Evolutionary conservation across 1,140 invertebrate species (phyloP), one percentile per base, ranked within the genome.

Genomic region (Druon quercuslanigerum): DNA sequence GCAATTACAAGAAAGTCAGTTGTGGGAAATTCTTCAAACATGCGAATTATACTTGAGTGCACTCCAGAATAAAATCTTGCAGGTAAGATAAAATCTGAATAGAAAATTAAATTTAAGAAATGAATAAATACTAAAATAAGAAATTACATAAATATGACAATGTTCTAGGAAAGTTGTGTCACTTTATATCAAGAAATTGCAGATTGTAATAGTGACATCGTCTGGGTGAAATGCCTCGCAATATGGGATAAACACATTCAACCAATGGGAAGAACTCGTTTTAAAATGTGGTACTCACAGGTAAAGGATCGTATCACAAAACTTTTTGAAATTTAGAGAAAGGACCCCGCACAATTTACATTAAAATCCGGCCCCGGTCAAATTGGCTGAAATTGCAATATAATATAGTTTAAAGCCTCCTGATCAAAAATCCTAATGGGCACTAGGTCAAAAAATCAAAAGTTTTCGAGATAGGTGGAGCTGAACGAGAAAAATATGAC

Each of bases 21-120:
- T 94, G n/a, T 89, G 92, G 80, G 81, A 90, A 40, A 80, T 93
- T 25, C 88, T 94, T 79, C 83, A 79, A 20, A 87, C 89, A 16
- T 87, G 91, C 51, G 83, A 91, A 52, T 76, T 83, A 3, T 95
- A 95, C 88, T 87, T 95, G 8, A 93, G 90, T 82, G 85, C 87
- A 75, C 90, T 92, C 71, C 94, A 95, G 86, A 92, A 94, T 52
- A 86, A 87, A 54, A 87, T 90, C 25, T 88, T 95, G 78, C 94
- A 95, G 92, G 94, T 95, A 89, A 80, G 50, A 56, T 5, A 75
- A 60, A 51, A 70, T 14, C 19, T 25, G 72, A 33, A 75, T 20
- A 71, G 40, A 66, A 66, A 46, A 17, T 52, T 46, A 11, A 46
- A 46, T 33, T 33, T 11, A 46, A 46, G 11, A 9, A 46, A 7